phyloP scores from a whole-genome alignment of 1,140 invertebrate genomes.

The Cardiocondyla obscurior region DNA sequence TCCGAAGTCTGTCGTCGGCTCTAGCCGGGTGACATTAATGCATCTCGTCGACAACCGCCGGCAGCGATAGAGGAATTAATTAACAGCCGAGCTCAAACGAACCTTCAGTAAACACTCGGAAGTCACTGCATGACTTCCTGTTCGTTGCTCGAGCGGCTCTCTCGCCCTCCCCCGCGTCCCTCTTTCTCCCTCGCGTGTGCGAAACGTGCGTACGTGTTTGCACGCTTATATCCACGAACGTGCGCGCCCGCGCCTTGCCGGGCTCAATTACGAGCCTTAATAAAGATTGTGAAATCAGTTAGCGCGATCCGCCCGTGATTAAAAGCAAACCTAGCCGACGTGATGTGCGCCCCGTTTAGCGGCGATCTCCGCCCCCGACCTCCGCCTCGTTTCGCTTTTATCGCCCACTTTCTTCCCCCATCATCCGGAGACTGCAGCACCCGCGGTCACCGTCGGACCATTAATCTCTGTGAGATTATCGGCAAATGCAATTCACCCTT shows the following conservation, averaged over 20 bases:
- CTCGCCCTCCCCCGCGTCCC: neutral
- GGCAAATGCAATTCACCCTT: slow-evolving; percentile 30
- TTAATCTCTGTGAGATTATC: slow-evolving; percentile 50
- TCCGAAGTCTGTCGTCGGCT: slow-evolving; percentile 17
- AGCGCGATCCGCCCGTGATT: slow-evolving; percentile 64
- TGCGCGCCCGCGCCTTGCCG: slow-evolving; percentile 7
- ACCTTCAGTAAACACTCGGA: slow-evolving; percentile 64
- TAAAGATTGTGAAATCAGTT: slow-evolving; percentile 71
- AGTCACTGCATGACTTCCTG: slow-evolving; percentile 52
- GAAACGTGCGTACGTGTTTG: neutral
- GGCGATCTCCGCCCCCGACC: slow-evolving; percentile 9
- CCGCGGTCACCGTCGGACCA: slow-evolving; percentile 15
- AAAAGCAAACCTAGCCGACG: slow-evolving; percentile 55
- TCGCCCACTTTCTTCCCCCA: slow-evolving; percentile 25
- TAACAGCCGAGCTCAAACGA: slow-evolving; percentile 66
- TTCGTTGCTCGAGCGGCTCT: neutral
- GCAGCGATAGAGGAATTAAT: slow-evolving; percentile 61
- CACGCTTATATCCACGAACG: slow-evolving; percentile 27
- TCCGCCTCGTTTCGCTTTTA: slow-evolving; percentile 27
- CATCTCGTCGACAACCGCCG: slow-evolving; percentile 32
- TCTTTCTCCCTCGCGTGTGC: neutral
- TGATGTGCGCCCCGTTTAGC: slow-evolving; percentile 39
- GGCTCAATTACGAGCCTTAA: slow-evolving; percentile 58
- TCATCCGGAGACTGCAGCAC: slow-evolving; percentile 10
- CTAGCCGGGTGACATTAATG: slow-evolving; percentile 51